Evolutionary conservation across 2,888 invertebrate species (phyloP), one percentile per base, ranked within the genome.

Genomic region (Hofmannophila pseudospretella): DNA sequence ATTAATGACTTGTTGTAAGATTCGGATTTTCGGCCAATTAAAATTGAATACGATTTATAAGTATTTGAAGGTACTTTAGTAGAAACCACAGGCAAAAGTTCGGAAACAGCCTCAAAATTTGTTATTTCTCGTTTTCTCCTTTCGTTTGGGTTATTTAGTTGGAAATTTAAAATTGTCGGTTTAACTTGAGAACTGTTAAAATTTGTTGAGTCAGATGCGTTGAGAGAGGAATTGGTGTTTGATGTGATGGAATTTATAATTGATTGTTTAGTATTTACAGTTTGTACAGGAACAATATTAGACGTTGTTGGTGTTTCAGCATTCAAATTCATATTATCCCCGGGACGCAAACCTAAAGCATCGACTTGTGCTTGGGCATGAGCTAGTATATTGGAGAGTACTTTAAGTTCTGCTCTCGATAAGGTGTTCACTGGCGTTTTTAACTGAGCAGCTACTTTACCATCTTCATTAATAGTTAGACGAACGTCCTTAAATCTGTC

Each of bases 381-480:
- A 3, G 39, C 25, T 4, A 64, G 42, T 29, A 60, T 52, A 12
- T 50, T 45, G 10, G 57, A 48, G 1, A 65, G 43, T 9, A 57
- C 49, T 45, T 51, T 54, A 4, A 64, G 36, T 39, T 62, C 58
- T 4, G 32, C 37, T 5, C 47, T 44, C 9, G 53, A 33, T 8
- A 65, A 38, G 7, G 29, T 42, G 23, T 39, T 44, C 7, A 51
- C 39, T 8, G 54, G 47, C 4, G 42, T 44, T 13, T 40, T 47
- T 9, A 54, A 36, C 23, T 45, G 38, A 1, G 53, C 57, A 11
- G 46, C 26, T 10, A 52, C 47, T 44, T 42, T 36, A 29, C 53
- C 49, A 20, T 42, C 31, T 13, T 30, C 22, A 14, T 52, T 48
- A 11, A 58, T 41, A 7, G 40, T 45, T 1, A 58, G 41, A 5